These are phyloP conservation scores for Iselma pallidipennis DNA, from an alignment of 2,888 invertebrate genomes.

Conservation along the genomic window DNA sequence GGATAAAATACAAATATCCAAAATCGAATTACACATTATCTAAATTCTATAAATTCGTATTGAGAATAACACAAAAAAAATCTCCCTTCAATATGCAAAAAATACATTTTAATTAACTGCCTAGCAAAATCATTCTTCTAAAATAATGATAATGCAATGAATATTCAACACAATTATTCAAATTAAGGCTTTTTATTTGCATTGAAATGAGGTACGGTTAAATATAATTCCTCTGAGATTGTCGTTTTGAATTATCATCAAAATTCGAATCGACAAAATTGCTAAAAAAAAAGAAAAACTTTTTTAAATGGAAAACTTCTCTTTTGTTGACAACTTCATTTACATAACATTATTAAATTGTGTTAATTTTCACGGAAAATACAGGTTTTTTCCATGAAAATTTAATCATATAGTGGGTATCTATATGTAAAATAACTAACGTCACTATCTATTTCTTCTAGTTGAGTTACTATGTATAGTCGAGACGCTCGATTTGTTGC, in stretches of 20 bases:
- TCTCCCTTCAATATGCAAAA: not conserved
- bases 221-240: slow-evolving; percentile 23
- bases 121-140: slow-evolving; percentile 13
- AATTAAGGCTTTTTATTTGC: slow-evolving; percentile 26
- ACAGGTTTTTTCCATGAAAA: not conserved
- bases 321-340: not conserved
- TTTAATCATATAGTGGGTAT: not conserved
- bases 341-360: not conserved
- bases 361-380: not conserved
- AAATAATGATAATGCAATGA: slow-evolving; percentile 23
- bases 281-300: not conserved
- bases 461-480: not conserved
- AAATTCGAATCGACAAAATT: not conserved
- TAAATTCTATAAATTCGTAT: too few species aligned
- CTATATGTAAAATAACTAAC: not conserved
- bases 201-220: slow-evolving; percentile 23
- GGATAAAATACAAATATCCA: too few species aligned
- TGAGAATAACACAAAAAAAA: too few species aligned
- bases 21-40: too few species aligned
- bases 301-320: not conserved
- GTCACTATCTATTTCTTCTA: not conserved
- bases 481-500: too few species aligned
- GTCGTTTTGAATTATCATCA: not conserved
- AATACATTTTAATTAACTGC: not conserved
- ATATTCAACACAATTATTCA: slow-evolving; percentile 27